Base-by-base conservation (phyloP, 2,797 vertebrate genomes). In the Remorina albescens region DNA sequence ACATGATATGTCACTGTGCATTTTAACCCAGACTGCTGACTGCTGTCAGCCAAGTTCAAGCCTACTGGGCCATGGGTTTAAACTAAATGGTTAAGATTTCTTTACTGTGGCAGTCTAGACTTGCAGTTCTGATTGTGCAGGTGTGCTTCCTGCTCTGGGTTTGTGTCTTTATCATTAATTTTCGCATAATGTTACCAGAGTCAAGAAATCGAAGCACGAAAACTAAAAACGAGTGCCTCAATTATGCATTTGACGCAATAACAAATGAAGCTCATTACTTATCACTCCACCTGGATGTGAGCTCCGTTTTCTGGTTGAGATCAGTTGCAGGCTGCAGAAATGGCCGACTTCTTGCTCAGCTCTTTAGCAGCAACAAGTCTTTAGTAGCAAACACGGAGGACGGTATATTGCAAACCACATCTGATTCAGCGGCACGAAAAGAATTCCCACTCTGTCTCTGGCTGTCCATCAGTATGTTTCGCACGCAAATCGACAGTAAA, bases 381-480 rank as follows among this genome's bases (percentile, higher is more conserved):
- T 69, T 62, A 71, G 75, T 73, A 78, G 78, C 65, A 76, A 76
- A 78, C 62, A n/a, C 1, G 0, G 25, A 0, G 51, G 59, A 8
- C 18, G 19, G 67, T 44, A 6, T 37, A 70, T 67, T 72, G 60
- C 56, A 39, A 32, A 11, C 30, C 59, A 51, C 58, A 71, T 72
- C 74, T 65, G 50, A 84, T 69, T 23, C 68, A 5, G 49, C n/a
- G 60, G 76, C 70, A 53, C 78, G 60, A 86, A 81, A 83, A 83
- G n/a, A 55, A 74, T 80, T 88, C 75, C 67, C 55, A 57, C 41
- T 78, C 85, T 30, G 41, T 49, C 84, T 84, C 28, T 5, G 61
- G 37, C 77, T 72, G 86, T 82, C 89, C 81, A 57, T 87, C 76
- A 73, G 77, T 30, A 58, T 71, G 79, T 78, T 79, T 59, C 3